These are phyloP conservation scores for Celastrina argiolus DNA, from an alignment of 2,888 invertebrate genomes.

Conservation along the genomic window DNA sequence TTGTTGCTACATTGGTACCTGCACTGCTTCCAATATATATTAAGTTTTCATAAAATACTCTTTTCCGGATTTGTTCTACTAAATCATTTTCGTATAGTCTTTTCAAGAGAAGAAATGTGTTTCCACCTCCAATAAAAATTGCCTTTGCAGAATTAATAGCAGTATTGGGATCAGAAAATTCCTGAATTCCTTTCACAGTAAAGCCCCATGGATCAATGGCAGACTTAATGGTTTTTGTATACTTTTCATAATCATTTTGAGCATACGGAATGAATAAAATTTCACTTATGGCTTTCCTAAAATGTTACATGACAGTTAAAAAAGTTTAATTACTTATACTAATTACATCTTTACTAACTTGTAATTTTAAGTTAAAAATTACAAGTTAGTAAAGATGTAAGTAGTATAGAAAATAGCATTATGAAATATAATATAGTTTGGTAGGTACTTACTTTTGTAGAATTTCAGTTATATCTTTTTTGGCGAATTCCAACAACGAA, in stretches of 20 bases:
- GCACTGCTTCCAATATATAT: slow-evolving; percentile 89
- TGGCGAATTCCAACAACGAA: slow-evolving; percentile 82
- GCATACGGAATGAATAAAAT: slow-evolving; percentile 88
- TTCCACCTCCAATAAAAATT: slow-evolving; percentile 89
- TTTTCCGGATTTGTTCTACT: slow-evolving; percentile 79
- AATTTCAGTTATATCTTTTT: slow-evolving; percentile 79
- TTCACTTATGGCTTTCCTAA: slow-evolving; percentile 80
- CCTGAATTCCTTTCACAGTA: slow-evolving; percentile 82
- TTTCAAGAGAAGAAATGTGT: slow-evolving; percentile 86
- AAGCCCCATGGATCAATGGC: slow-evolving; percentile 82
- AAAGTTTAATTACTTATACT: too few species aligned
- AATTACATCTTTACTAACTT: too few species aligned
- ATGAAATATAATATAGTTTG: not conserved
- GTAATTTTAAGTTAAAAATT: not conserved
- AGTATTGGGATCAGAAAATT: slow-evolving; percentile 69
- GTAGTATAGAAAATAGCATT: not conserved
- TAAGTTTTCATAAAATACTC: slow-evolving; percentile 80
- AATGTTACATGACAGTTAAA: slow-evolving; percentile 43
- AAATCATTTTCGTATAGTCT: slow-evolving; percentile 82
- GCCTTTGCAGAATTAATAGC: slow-evolving; percentile 81
- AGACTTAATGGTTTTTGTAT: slow-evolving; percentile 78
- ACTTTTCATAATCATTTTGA: slow-evolving; percentile 80
- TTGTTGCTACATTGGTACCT: slow-evolving; percentile 89
- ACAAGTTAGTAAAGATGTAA: not conserved
- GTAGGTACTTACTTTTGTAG: slow-evolving; percentile 74